Conservation (phyloP, 2,888 invertebrate species). For the Epiblema foenella region DNA sequence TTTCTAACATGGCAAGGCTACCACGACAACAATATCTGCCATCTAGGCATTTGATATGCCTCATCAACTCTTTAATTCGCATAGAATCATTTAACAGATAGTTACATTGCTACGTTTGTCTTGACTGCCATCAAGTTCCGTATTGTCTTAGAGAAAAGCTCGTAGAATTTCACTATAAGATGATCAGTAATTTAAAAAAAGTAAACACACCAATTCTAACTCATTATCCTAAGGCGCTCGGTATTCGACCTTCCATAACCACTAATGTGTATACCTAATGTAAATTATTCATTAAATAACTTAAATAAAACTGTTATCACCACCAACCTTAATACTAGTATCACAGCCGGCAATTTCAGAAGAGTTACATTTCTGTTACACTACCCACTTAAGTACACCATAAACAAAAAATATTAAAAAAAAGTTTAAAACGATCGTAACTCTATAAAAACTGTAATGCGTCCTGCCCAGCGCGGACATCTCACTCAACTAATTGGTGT, state of each 20-base stretch:
- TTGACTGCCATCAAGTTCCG: too few relatives aligned
- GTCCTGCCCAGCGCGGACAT: constrained; percentile 77
- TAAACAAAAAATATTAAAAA: constrained; percentile 40
- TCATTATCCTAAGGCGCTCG: not conserved
- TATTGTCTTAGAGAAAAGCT: too few relatives aligned
- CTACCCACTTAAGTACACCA: constrained; percentile 36
- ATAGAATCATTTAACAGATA: too few relatives aligned
- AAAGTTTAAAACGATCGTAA: constrained; percentile 36
- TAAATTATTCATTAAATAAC: not conserved
- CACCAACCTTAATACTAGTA: constrained; percentile 35
- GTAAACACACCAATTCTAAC: not conserved
- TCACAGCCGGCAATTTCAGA: constrained; percentile 18
- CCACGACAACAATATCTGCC: too few relatives aligned
- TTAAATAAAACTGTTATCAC: constrained; percentile 22
- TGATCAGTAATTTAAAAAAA: too few relatives aligned
- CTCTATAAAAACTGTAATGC: constrained; percentile 65
- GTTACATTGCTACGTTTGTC: too few relatives aligned
- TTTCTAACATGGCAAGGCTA: too few relatives aligned
- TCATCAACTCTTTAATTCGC: too few relatives aligned
- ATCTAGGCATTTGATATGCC: too few relatives aligned
- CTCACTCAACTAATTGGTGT: constrained; percentile 84
- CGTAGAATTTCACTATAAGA: too few relatives aligned
- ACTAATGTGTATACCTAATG: not conserved
- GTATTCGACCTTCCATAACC: not conserved
- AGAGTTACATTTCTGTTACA: constrained; percentile 12